These are phyloP conservation scores for Ctenodactylus gundi DNA, from an alignment of 2,113 vertebrate genomes.

Conservation along the genomic window DNA sequence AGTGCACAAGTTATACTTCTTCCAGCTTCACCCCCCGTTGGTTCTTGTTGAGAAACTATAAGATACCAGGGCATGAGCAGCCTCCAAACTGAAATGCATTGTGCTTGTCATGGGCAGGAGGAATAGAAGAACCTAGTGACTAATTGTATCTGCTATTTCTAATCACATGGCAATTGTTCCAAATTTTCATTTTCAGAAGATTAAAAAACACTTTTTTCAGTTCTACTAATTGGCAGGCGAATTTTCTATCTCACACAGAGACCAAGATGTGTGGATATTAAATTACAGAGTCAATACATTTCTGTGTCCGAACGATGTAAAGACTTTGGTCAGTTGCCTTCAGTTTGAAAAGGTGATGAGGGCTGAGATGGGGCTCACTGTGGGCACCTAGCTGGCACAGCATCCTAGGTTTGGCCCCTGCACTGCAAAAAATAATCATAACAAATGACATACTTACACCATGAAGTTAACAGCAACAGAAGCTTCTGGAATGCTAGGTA, in stretches of 20 bases:
- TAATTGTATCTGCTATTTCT: not conserved
- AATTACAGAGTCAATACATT: not conserved
- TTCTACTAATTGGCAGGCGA: slow-evolving; percentile 24
- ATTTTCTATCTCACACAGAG: not conserved
- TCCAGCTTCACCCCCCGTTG: not conserved
- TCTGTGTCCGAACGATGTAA: not conserved
- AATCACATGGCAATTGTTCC: not conserved
- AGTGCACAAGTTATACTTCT: not conserved
- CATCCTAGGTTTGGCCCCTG: not conserved
- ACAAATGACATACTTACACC: not conserved
- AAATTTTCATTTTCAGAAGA: slow-evolving; percentile 45
- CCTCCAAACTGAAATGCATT: not conserved
- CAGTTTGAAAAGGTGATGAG: not conserved
- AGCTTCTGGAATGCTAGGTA: not conserved
- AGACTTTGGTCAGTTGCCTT: not conserved
- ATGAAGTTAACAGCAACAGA: not conserved
- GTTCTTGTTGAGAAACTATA: slow-evolving; percentile 6
- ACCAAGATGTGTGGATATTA: not conserved
- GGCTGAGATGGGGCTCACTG: not conserved
- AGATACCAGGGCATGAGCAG: not conserved
- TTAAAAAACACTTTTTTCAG: slow-evolving; percentile 34
- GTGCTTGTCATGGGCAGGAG: not conserved
- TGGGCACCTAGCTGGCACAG: not conserved
- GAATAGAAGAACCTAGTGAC: not conserved
- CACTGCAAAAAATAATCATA: not conserved